A percentile compares a stretch with the other conserved stretches of the same genome.
Conservation (phyloP, 2,888 invertebrate genomes). For the Tricholauxania praeusta region DNA sequence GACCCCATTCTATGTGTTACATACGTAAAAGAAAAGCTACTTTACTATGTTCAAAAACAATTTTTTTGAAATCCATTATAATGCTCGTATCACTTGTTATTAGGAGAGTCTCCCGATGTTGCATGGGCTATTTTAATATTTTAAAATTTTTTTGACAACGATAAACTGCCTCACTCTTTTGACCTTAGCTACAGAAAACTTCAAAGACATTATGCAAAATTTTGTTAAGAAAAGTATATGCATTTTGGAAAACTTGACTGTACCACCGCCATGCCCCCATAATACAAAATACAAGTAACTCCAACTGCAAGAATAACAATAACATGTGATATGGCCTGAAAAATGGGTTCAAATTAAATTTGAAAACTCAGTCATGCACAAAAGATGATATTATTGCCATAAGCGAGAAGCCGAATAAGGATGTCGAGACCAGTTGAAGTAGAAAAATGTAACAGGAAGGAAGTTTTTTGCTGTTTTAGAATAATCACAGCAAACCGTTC, state of each 20-base stretch:
- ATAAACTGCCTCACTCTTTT: background rate
- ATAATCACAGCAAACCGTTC: slow-evolving; percentile 18
- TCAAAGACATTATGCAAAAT: too few species aligned
- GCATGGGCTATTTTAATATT: too few species aligned
- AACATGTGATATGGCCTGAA: slow-evolving; percentile 34
- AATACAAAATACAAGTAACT: slow-evolving; percentile 48
- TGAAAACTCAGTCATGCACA: slow-evolving; percentile 48
- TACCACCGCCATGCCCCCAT: slow-evolving; percentile 41
- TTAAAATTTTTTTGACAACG: background rate
- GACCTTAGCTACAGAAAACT: too few species aligned
- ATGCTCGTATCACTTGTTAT: too few species aligned
- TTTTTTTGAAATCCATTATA: too few species aligned
- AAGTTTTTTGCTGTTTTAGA: slow-evolving; percentile 16
- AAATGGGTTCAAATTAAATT: slow-evolving; percentile 40
- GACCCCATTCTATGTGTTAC: too few species aligned
- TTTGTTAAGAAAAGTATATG: too few species aligned
- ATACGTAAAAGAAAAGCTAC: too few species aligned
- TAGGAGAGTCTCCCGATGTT: too few species aligned
- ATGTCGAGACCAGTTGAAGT: background rate
- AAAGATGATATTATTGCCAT: slow-evolving; percentile 36
- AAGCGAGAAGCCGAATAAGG: background rate
- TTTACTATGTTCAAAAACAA: too few species aligned
- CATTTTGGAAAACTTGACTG: slow-evolving; percentile 61
- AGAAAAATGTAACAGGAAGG: background rate
- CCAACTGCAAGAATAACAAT: slow-evolving; percentile 32